Conservation (phyloP, 2,113 vertebrate genomes). For the Albula glossodonta region DNA sequence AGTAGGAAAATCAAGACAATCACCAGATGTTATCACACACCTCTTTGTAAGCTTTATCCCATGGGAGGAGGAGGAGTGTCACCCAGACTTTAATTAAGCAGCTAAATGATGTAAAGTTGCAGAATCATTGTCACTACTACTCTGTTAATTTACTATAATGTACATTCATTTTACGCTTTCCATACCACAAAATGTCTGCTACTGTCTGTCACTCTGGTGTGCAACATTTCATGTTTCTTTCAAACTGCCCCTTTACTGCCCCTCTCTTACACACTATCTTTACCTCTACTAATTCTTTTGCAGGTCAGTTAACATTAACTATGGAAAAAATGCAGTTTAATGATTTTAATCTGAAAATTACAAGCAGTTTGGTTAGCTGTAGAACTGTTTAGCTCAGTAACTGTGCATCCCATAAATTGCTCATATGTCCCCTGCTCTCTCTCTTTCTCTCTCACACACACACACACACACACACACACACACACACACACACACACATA, state of each 20-base stretch:
- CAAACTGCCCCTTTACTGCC: neutral
- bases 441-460: too few species aligned
- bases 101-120: constrained; percentile 37
- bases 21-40: neutral
- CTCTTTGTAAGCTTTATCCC: constrained; percentile 23
- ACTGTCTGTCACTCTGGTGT: neutral
- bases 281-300: neutral
- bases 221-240: neutral
- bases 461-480: neutral
- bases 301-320: neutral
- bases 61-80: neutral
- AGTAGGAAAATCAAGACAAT: too few species aligned
- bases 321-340: neutral
- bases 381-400: neutral
- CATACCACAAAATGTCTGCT: neutral
- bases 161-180: constrained; percentile 1
- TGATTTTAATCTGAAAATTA: neutral
- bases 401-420: constrained; percentile 34
- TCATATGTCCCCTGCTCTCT: constrained; percentile 22
- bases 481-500: too few species aligned
- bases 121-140: constrained; percentile 1
- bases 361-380: neutral
- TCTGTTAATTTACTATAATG: constrained; percentile 31
- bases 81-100: constrained; percentile 29
- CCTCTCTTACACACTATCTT: neutral